These are phyloP conservation scores for Mixornis gularis DNA, from an alignment of 2,113 vertebrate species.

Conservation along the genomic window DNA sequence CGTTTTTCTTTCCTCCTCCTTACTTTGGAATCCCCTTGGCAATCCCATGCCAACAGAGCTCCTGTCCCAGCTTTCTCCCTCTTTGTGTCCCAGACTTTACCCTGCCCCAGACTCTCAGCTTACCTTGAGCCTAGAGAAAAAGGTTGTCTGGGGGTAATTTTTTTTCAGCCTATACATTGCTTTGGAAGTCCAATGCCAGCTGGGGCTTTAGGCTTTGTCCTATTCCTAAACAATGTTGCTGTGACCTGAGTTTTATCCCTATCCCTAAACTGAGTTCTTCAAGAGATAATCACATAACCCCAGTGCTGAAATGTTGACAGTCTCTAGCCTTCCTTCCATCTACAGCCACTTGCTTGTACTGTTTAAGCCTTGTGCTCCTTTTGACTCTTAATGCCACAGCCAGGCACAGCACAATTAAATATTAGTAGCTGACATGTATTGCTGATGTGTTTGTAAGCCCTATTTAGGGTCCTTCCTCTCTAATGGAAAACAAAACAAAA, in stretches of 20 bases:
- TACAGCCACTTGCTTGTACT: not conserved
- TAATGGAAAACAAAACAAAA: not conserved
- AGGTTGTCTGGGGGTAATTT: accelerated
- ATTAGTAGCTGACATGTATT: not conserved
- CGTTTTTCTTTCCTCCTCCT: not conserved
- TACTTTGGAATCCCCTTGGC: not conserved
- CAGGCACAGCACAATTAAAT: not conserved
- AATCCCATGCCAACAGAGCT: not conserved
- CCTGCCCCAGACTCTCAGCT: not conserved
- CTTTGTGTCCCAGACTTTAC: not conserved
- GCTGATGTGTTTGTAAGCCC: not conserved
- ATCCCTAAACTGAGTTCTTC: not conserved
- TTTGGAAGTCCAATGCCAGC: not conserved
- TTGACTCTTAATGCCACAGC: not conserved
- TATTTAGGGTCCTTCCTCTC: not conserved
- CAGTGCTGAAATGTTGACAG: not conserved
- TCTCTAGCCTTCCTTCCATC: not conserved
- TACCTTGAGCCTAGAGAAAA: not conserved
- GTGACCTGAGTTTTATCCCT: not conserved
- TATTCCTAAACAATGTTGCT: not conserved
- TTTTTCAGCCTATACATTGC: not conserved
- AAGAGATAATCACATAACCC: not conserved
- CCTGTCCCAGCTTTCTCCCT: not conserved
- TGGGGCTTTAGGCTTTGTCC: not conserved
- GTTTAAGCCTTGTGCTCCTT: not conserved